Evolutionary conservation across 2,888 invertebrate species (phyloP).

Genomic region (Lamellibrachia columna): DNA sequence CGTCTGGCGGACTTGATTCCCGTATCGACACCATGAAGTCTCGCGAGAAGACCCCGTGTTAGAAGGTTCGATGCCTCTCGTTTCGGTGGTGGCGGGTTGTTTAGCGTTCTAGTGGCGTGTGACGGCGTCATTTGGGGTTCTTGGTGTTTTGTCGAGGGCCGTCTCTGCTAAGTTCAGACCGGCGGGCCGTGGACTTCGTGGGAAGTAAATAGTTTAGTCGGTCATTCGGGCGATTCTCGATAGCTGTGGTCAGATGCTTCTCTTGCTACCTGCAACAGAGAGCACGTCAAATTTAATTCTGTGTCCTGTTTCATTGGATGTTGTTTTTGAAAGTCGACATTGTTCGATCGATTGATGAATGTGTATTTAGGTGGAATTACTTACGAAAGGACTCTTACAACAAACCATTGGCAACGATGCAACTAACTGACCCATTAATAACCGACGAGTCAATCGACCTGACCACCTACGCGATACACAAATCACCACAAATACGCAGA

Average conservation of each 20-base stretch:
- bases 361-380: neutral
- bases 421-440: neutral
- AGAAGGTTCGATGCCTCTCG: neutral
- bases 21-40: neutral
- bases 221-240: neutral
- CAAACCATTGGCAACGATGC: neutral
- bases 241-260: neutral
- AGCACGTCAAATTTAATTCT: neutral
- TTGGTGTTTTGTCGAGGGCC: neutral
- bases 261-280: neutral
- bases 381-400: neutral
- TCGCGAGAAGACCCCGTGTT: constrained; percentile 8
- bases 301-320: neutral
- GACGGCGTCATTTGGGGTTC: neutral
- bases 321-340: neutral
- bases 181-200: neutral
- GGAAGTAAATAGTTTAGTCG: neutral
- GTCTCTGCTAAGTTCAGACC: neutral
- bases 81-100: neutral
- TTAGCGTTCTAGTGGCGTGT: neutral
- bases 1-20: neutral
- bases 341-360: neutral
- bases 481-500: neutral
- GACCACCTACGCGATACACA: neutral
- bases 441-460: neutral